Evolutionary conservation across 2,888 invertebrate genomes (phyloP), one percentile per base, ranked within the genome.

Genomic region (Mesorhabditis spiculigera): DNA sequence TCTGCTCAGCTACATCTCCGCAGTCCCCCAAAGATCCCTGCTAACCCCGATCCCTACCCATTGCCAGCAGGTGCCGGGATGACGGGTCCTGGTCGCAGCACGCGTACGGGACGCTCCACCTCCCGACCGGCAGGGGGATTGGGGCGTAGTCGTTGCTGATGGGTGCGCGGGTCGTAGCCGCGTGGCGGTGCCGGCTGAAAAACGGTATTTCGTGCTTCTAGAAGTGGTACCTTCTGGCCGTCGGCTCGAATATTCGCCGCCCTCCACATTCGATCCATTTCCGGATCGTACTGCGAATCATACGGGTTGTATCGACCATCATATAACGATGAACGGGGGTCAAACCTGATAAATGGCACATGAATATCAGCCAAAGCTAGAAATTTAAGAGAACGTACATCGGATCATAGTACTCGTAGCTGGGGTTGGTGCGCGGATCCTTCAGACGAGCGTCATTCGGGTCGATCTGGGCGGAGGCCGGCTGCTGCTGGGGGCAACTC

Each of bases 311-410:
- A 50, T 50, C n/a, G 58, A 50, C 10, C 10, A 50, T 50, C 58
- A n/a, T 50, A 50, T n/a, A 50, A 50, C 58, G 58, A n/a, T 13
- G 58, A 50, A 13, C 58, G 58, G 58, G 58, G 58, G n/a, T 50
- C 58, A n/a, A 50, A 50, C 10, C 58, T 50, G 58, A 50, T 2
- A n/a, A 28, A 28, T 28, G 28, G 28, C 3, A 28, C 28, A 28
- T 28, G 28, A 28, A 28, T 28, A 28, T 28, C 28, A 28, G 1
- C 3, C 28, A 2, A 50, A 13, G n/a, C 10, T 50, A 50, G 58
- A 50, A 13, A 10, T 50, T 50, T 50, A 1, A 13, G n/a, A 2
- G 1, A 3, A 28, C 58, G 8, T n/a, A 50, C 58, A 50, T 50
- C 0, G 58, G 58, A 50, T 50, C 58, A 3, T 50, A 50, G n/a